phyloP scores from a whole-genome alignment of 2,797 vertebrate species.

The Catharus ustulatus region DNA sequence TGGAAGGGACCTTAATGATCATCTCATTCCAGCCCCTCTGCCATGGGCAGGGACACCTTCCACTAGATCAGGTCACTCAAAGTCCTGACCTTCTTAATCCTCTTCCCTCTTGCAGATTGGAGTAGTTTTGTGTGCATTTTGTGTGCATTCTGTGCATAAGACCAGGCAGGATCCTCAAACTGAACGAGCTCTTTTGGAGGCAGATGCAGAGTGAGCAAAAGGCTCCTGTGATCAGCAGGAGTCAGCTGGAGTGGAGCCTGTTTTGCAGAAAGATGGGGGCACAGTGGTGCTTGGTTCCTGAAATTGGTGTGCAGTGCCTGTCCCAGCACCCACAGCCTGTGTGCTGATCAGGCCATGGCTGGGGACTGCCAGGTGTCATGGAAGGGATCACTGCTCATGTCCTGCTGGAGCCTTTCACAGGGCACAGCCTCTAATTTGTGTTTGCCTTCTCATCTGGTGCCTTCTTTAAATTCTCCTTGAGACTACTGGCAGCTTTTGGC shows the following conservation, averaged over 20 bases:
- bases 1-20: not conserved
- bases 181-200: not conserved
- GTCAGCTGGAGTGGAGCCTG: not conserved
- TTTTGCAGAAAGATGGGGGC: not conserved
- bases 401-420: not conserved
- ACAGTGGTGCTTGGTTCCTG: not conserved
- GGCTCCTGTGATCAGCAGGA: not conserved
- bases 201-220: not conserved
- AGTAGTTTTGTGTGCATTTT: rapidly evolving
- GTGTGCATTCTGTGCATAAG: not conserved
- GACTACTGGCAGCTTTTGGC: not conserved
- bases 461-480: not conserved
- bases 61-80: rapidly evolving
- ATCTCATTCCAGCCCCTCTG: not conserved
- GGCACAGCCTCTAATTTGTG: not conserved
- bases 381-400: not conserved
- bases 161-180: not conserved
- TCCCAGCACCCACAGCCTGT: not conserved
- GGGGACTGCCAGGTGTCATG: not conserved
- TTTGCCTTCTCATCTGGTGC: not conserved
- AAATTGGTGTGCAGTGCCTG: not conserved
- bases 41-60: not conserved
- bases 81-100: not conserved
- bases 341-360: not conserved
- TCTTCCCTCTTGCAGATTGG: not conserved